Percentiles rank a stretch among this genome's conserved stretches.
Evolutionary conservation across 2,797 vertebrate species (phyloP).

Genomic region (Eupleurogrammus muticus): DNA sequence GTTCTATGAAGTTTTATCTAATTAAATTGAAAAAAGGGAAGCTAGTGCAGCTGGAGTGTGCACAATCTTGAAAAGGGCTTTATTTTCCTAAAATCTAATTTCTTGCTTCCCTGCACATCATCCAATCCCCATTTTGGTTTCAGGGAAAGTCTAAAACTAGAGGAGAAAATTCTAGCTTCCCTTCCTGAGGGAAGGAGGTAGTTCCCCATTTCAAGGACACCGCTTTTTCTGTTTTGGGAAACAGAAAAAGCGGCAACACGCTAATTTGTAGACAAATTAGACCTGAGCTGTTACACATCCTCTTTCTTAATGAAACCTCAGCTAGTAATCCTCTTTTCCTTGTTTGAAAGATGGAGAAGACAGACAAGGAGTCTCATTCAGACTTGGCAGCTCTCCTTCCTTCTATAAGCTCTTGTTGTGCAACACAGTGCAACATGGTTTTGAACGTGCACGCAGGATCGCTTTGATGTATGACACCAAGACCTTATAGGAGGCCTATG

Average conservation of each 20-base stretch:
- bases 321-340: conserved; percentile 1
- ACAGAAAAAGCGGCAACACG: conserved; percentile 31
- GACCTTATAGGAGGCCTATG: conserved; percentile 53
- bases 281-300: neutral
- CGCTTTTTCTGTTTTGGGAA: conserved; percentile 51
- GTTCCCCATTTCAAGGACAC: conserved; percentile 33
- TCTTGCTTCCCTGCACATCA: neutral
- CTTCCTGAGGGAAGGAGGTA: conserved; percentile 6
- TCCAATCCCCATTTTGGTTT: neutral
- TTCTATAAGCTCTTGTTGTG: conserved; percentile 28
- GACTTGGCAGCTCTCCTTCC: conserved; percentile 7
- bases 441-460: conserved; percentile 42
- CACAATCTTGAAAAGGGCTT: neutral
- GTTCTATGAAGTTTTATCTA: neutral
- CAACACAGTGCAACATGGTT: conserved; percentile 33
- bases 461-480: conserved; percentile 64
- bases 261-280: conserved; percentile 30
- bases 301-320: conserved; percentile 3
- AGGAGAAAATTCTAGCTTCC: conserved; percentile 2
- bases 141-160: neutral
- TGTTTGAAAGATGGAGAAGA: conserved; percentile 32
- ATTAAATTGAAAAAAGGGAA: conserved; percentile 1
- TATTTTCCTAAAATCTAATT: neutral
- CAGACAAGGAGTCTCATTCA: conserved; percentile 27
- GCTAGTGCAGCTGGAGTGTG: neutral